Base-by-base conservation (phyloP, 1,140 invertebrate species). In the Branchinecta lynchi region DNA sequence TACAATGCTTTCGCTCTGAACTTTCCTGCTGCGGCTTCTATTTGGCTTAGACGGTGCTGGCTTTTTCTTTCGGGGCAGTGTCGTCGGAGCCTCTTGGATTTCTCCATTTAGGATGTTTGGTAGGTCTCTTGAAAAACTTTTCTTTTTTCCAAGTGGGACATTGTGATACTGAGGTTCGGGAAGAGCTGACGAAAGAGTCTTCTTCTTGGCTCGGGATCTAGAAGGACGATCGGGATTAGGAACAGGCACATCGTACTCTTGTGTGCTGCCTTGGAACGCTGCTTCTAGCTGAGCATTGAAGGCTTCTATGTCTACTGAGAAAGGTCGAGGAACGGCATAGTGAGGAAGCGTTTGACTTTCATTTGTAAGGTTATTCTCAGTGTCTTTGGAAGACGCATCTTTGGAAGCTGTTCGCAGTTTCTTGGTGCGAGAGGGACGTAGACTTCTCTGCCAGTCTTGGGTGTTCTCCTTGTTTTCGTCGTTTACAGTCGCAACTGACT, bases 21-120 rank as follows among this genome's bases (percentile, higher is more conserved):
- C 3, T 15, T 12, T 60, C 12, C 17, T 43, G 7, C n/a, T 32
- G 15, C 44, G 67, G 44, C 12, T 43, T 43, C 43, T n/a, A 6
- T 68, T 8, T 68, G 74, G 73, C 17, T 74, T 73, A 44, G 75
- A 72, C 10, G 71, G 69, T 3, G 67, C 71, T 66, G 71, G 71
- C 32, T 72, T 71, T 20, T 71, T 77, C 7, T 78, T 75, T 70
- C 78, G 78, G 7, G 78, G 76, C 7, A 75, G 73, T 0, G 72
- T 66, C 0, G 79, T 77, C 7, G 76, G 74, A 7, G 65, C 69
- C n/a, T 43, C 73, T 78, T 79, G 44, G 77, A 15, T 60, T 15
- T 60, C 17, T 2, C 12, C 12, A 60, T 60, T 60, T 20, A 60
- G 51, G 51, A 60, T 20, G 17, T 60, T 60, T 60, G 51, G 51